Conservation (phyloP, 1,140 invertebrate genomes). For the Bombyx mori region DNA sequence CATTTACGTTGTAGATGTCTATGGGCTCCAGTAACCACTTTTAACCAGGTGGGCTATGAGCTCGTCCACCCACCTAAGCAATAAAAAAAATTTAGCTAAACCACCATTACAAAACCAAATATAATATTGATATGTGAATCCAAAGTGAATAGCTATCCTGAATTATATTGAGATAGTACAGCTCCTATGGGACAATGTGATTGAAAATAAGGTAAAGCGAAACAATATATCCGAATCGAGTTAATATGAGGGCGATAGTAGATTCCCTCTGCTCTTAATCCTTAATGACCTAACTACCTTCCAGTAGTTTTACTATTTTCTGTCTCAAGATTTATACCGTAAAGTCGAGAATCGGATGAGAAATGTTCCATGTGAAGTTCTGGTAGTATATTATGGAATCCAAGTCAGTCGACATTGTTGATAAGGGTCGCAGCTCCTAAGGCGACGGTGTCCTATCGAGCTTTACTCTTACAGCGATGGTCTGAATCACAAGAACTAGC, state of each 20-base stretch:
- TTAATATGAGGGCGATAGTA: conserved; percentile 44
- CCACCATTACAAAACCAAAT: neutral
- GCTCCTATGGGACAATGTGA: conserved; percentile 14
- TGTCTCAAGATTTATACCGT: neutral
- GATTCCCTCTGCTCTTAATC: conserved; percentile 26
- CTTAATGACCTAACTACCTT: conserved; percentile 8
- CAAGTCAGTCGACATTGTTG: conserved; percentile 45
- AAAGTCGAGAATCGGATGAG: conserved; percentile 13
- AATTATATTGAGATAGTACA: neutral
- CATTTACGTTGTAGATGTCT: no score
- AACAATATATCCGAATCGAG: conserved; percentile 46
- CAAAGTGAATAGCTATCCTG: neutral
- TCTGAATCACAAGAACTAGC: conserved; percentile 13
- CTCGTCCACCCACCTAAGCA: no score
- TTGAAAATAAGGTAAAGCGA: conserved; percentile 44
- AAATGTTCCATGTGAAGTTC: conserved; percentile 4
- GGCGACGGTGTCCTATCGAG: conserved; percentile 36
- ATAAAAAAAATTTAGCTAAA: no score
- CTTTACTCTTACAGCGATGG: conserved; percentile 26
- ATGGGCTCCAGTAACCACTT: no score
- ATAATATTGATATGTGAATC: neutral
- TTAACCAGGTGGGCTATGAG: no score
- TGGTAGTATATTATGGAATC: conserved; percentile 42
- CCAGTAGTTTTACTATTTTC: conserved; percentile 5
- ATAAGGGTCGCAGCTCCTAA: conserved; percentile 54